Evolutionary conservation across 2,113 vertebrate species (phyloP).

Genomic region (Rhizomys pruinosus): DNA sequence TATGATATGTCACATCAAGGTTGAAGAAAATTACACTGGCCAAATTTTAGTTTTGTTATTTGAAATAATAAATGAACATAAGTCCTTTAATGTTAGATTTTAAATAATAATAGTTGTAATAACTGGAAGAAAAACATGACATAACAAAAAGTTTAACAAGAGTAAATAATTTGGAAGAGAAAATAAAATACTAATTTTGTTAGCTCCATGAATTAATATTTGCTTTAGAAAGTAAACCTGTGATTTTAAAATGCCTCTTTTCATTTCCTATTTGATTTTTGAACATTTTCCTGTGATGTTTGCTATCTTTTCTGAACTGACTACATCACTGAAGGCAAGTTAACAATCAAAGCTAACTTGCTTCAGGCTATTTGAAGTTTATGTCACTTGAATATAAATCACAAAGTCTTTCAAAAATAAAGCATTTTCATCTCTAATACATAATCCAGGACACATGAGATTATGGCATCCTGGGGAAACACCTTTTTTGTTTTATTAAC

Average conservation of each 20-base stretch:
- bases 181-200: constrained; percentile 4
- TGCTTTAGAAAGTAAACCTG: background rate
- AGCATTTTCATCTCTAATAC: constrained; percentile 60
- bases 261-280: constrained; percentile 48
- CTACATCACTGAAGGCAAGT: constrained; percentile 50
- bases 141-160: background rate
- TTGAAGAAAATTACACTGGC: fast-evolving
- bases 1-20: too few relatives aligned
- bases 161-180: background rate
- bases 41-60: background rate
- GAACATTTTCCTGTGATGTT: constrained; percentile 17
- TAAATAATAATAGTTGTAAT: background rate
- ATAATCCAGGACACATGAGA: background rate
- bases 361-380: constrained; percentile 70
- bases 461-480: constrained; percentile 18
- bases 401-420: constrained; percentile 66
- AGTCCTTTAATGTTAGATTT: background rate
- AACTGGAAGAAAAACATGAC: background rate
- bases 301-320: constrained; percentile 58
- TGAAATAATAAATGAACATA: background rate
- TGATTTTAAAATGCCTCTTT: background rate
- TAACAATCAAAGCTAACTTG: constrained; percentile 67
- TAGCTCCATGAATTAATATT: background rate
- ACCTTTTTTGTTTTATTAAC: constrained; percentile 23
- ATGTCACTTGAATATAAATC: constrained; percentile 65